Conservation (phyloP, 2,797 vertebrate species). For the Anguilla pacifica region DNA sequence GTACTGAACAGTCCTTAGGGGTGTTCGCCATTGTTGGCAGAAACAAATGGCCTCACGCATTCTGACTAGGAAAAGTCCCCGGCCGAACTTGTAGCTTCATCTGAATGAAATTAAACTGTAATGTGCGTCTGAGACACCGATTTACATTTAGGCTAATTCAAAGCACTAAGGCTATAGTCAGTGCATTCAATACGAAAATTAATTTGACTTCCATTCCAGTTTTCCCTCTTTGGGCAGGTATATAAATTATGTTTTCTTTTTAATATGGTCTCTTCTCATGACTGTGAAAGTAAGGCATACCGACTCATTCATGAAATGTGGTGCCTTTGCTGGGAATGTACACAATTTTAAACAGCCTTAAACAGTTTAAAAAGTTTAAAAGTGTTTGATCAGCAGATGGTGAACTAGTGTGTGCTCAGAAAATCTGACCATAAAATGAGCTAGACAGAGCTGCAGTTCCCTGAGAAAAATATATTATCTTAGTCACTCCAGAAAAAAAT, state of each 20-base stretch:
- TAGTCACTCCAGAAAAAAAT: too few species aligned
- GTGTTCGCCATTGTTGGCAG: not conserved
- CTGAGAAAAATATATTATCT: too few species aligned
- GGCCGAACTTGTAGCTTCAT: not conserved
- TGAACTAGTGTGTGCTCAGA: not conserved
- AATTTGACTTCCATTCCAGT: constrained; percentile 4
- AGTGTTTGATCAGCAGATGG: not conserved
- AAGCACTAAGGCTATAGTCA: not conserved
- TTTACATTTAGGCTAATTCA: not conserved
- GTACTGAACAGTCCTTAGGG: not conserved
- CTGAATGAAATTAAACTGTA: not conserved
- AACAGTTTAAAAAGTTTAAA: not conserved
- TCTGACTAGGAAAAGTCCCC: not conserved
- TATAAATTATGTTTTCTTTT: not conserved
- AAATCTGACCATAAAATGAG: not conserved
- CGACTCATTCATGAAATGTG: not conserved
- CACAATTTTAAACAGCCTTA: not conserved
- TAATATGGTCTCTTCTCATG: not conserved
- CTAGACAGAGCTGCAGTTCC: not conserved
- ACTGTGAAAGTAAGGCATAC: not conserved
- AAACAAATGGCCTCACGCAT: not conserved
- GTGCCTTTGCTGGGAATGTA: not conserved
- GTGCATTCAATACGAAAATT: not conserved
- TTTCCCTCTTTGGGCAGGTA: not conserved
- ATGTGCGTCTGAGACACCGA: not conserved